Conservation (phyloP, 1,140 invertebrate genomes). For the Belonocnema kinseyi region DNA sequence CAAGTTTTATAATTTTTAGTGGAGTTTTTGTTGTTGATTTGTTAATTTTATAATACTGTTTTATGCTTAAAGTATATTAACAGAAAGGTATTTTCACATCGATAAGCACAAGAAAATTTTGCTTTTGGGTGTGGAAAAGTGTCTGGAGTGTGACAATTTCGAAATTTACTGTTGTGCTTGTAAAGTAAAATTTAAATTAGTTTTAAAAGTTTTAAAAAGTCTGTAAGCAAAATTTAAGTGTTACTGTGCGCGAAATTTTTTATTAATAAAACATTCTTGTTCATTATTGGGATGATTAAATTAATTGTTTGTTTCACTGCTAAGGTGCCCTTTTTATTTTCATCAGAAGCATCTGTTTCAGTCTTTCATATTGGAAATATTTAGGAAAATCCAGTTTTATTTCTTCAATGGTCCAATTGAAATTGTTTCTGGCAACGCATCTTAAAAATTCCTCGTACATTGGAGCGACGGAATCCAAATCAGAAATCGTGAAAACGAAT, state of each 20-base stretch:
- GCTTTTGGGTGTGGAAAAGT: too few relatives aligned
- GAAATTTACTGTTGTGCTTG: too few relatives aligned
- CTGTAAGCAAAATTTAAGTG: too few relatives aligned
- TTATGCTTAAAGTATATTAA: background rate
- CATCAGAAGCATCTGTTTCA: conserved; percentile 86
- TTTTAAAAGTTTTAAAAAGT: background rate
- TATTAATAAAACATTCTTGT: too few relatives aligned
- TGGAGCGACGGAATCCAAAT: conserved; percentile 87
- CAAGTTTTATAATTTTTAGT: background rate
- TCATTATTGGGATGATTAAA: conserved; percentile 31
- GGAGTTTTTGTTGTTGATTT: background rate
- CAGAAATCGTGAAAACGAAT: conserved; percentile 88
- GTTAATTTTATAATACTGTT: background rate
- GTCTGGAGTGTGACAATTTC: too few relatives aligned
- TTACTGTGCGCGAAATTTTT: too few relatives aligned
- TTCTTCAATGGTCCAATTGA: conserved; percentile 79
- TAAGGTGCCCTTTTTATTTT: conserved; percentile 75
- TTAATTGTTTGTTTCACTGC: conserved; percentile 30
- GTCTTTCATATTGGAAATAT: conserved; percentile 88
- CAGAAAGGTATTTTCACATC: too few relatives aligned
- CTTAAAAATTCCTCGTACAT: conserved; percentile 89
- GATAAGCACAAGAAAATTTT: too few relatives aligned
- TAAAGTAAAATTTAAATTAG: background rate
- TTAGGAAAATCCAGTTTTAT: conserved; percentile 85
- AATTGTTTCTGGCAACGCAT: conserved; percentile 73